Base-by-base conservation (phyloP, 2,888 invertebrate species). In the Napeogenes sylphis region DNA sequence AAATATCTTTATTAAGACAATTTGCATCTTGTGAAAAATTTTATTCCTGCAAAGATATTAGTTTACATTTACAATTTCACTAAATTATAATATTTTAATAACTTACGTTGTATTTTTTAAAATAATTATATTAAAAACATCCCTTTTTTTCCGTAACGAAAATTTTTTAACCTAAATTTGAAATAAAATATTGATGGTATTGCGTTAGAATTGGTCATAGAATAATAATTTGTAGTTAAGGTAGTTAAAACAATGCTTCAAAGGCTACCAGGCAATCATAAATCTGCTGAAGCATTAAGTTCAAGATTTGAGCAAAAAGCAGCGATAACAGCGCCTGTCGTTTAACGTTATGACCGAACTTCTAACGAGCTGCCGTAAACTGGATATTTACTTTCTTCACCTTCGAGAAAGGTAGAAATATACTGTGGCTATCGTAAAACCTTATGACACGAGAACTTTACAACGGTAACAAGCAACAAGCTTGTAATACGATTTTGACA, bases 321-420 rank as follows among this genome's bases (percentile, higher is more conserved):
- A 71, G 70, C 79, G 84, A 84, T 85, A 84, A 82, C 77, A 74
- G 70, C 70, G 68, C 74, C 73, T 80, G 81, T 83, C 87, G 82
- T 86, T 87, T 82, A 82, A 78, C 74, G 78, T 89, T 87, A 88
- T 80, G 80, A 79, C 76, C 82, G 58, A 88, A 89, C 81, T 89
- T 88, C 79, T 87, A 87, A 90, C 86, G 88, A 88, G 84, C 73
- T 75, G 80, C 77, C 84, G 82, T 90, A 88, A 89, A 89, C 79
- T 83, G 78, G 75, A 78, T 85, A 85, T 87, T 86, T 87, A 86
- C 87, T 84, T 78, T 80, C 80, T 79, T 79, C 77, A 76, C 78
- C 79, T 79, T 68, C 59, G 61, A 61, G 59, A 59, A 62, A 62
- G 62, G 80, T 79, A 81, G 79, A 80, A 82, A 80, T 77, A 74